phyloP scores from a whole-genome alignment of 2,113 vertebrate genomes.

The Thermophis baileyi region DNA sequence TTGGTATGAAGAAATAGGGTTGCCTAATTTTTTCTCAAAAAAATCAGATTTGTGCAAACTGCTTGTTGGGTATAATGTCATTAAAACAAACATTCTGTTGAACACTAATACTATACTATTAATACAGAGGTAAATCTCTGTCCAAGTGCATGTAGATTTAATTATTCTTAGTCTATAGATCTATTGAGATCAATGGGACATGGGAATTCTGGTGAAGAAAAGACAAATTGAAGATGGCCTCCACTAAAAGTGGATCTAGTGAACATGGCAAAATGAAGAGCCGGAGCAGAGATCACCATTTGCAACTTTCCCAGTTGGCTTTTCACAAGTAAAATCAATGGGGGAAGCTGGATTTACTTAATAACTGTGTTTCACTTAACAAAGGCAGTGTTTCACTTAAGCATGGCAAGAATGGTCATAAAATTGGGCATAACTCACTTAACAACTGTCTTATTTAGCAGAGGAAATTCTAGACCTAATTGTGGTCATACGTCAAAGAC shows the following conservation, averaged over 20 bases:
- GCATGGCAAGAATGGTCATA: too few relatives aligned
- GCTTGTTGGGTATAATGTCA: slow-evolving; percentile 12
- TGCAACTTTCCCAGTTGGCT: too few relatives aligned
- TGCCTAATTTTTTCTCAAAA: background rate
- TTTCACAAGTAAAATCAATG: too few relatives aligned
- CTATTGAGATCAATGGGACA: background rate
- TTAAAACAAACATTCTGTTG: slow-evolving; percentile 9
- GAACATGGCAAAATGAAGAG: background rate
- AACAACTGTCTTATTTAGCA: too few relatives aligned
- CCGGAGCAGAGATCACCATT: too few relatives aligned
- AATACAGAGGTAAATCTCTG: background rate
- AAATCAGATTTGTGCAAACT: background rate
- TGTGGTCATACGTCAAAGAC: too few relatives aligned
- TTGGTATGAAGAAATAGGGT: slow-evolving; percentile 9
- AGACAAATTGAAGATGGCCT: background rate
- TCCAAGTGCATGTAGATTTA: background rate
- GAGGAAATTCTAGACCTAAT: too few relatives aligned
- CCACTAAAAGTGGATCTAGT: background rate
- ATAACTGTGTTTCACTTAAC: too few relatives aligned
- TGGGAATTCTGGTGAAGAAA: background rate
- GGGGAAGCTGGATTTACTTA: too few relatives aligned
- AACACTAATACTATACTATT: background rate
- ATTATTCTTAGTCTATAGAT: background rate
- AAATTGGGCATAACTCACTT: too few relatives aligned
- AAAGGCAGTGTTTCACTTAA: too few relatives aligned